Base-by-base conservation (phyloP, 2,797 vertebrate genomes). In the Anguilla marmorata region DNA sequence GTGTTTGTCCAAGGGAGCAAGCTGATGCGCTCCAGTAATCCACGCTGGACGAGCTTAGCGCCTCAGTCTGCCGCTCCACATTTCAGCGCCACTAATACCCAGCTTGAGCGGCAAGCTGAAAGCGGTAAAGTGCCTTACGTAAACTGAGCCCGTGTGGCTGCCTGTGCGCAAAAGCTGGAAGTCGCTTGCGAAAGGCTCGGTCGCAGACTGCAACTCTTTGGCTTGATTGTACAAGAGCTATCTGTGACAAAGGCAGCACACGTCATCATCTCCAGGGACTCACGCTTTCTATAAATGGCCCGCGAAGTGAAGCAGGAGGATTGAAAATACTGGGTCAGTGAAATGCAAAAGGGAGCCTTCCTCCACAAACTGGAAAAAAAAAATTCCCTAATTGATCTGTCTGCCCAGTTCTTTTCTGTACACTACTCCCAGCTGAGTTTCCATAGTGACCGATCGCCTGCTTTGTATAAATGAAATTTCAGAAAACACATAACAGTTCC, bases 371-470 rank as follows among this genome's bases (percentile, higher is more conserved):
- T 56, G 63, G 84, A 50, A 30, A 48, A 82, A 21, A n/a, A 21
- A 8, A 58, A 58, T 58, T n/a, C 19, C 33, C 33, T 82, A 48
- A 82, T 50, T n/a, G 79, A 82, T 82, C 11, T 24, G 79, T 82
- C 41, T 48, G 45, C 41, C 79, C 19, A 82, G 45, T 50, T n/a
- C 41, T 48, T 50, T 76, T 48, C 1, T 82, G 79, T 82, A 50
- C 45, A 8, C 16, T 24, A 24, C 19, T 48, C 79, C 79, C 41
- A 82, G 79, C 79, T 82, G 79, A 82, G 79, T 50, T 82, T 82
- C 79, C 79, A 45, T 82, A 50, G 79, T 24, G n/a, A 82, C 45
- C 41, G 9, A 50, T 41, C 27, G 19, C 45, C 16, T 41, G 33
- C 12, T 16, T 79, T 21, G 11, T 76, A 30, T 1, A 72, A 72